Percentiles rank a stretch among this genome's conserved stretches.
Conservation (phyloP, 1,140 invertebrate genomes). For the Achatina immaculata region DNA sequence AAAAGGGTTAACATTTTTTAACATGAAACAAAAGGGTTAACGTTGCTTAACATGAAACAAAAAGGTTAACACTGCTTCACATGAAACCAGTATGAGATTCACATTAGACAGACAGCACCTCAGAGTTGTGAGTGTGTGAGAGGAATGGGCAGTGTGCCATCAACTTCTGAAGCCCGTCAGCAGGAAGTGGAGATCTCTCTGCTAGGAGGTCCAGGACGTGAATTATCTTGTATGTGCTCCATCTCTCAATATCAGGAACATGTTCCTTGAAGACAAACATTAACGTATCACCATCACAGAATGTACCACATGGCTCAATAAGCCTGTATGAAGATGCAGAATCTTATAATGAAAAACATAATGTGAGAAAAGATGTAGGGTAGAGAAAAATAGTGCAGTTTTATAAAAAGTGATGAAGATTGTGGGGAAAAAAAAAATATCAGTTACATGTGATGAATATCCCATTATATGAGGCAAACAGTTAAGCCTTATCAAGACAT, state of each 20-base stretch:
- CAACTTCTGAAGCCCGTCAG: constrained; percentile 29
- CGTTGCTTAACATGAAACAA: not conserved
- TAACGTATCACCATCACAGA: not conserved
- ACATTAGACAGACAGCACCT: constrained; percentile 37
- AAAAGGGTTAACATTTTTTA: not conserved
- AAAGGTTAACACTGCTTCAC: not conserved
- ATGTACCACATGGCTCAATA: not conserved
- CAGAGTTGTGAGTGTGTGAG: constrained; percentile 49
- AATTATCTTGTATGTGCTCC: constrained; percentile 50
- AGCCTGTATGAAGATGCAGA: not conserved
- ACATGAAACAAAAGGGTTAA: not conserved
- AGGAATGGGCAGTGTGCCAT: constrained; percentile 40
- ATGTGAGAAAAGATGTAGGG: too few species aligned
- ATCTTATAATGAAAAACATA: too few species aligned
- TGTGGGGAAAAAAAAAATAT: too few species aligned
- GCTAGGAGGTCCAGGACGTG: constrained; percentile 52
- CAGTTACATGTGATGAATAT: too few species aligned
- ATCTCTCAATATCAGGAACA: constrained; percentile 39
- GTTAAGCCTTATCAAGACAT: too few species aligned
- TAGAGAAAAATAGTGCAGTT: too few species aligned
- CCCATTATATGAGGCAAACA: too few species aligned
- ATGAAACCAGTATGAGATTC: not conserved
- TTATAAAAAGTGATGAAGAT: too few species aligned
- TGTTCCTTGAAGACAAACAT: not conserved
- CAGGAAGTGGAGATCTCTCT: constrained; percentile 37